Percentiles rank a stretch among this genome's conserved stretches.
phyloP scores from a whole-genome alignment of 2,888 invertebrate species.

The Sialis fuliginosa region DNA sequence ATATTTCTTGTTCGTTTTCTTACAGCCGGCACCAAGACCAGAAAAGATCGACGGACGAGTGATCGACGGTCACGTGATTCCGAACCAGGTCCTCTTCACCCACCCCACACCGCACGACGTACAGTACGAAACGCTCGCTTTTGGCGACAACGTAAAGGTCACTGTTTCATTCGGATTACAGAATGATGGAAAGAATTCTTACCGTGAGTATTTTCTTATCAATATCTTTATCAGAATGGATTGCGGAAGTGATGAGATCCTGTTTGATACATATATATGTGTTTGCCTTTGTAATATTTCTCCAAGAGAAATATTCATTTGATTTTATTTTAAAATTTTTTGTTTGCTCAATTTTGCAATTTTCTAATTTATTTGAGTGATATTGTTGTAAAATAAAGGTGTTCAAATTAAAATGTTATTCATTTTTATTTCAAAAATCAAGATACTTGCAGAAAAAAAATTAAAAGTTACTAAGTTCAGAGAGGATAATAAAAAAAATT shows the following conservation, averaged over 20 bases:
- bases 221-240: no score
- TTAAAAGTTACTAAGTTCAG: no score
- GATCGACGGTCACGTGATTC: conserved; percentile 80
- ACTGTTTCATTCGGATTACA: conserved; percentile 61
- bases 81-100: conserved; percentile 72
- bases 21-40: conserved; percentile 47
- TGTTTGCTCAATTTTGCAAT: neutral
- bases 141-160: conserved; percentile 68
- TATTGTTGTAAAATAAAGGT: neutral
- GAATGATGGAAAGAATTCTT: conserved; percentile 42
- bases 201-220: conserved; percentile 27
- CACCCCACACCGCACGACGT: conserved; percentile 56
- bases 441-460: no score
- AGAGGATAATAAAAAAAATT: no score
- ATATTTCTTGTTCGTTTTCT: conserved; percentile 3
- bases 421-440: no score
- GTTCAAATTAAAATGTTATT: no score
- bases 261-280: no score
- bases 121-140: conserved; percentile 64
- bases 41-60: conserved; percentile 68
- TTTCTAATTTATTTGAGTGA: neutral
- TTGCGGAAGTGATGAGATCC: no score
- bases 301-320: neutral
- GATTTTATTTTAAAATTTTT: neutral
- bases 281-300: no score